Base-by-base conservation (phyloP, 2,888 invertebrate species). In the Drosophila formosana region DNA sequence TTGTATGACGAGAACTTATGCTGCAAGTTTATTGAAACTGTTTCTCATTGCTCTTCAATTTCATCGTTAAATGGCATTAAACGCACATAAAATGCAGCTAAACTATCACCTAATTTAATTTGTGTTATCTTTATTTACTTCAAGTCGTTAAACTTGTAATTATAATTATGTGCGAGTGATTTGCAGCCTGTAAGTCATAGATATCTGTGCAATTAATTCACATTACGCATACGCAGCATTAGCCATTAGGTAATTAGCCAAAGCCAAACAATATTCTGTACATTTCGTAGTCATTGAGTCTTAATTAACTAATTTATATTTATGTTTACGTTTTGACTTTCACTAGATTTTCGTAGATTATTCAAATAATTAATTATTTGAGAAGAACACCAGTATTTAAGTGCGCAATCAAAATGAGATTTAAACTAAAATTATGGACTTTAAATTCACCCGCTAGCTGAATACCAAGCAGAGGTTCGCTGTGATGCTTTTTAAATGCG, bases 221-320 rank as follows among this genome's bases (percentile, higher is more conserved):
- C 37, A 79, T 85, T 80, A 78, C 46, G 55, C 55, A 74, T 58
- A 66, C 66, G 77, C 55, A 57, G 61, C 68, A 56, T 64, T 32
- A 26, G 46, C 51, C 69, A 60, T 60, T 56, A 61, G 72, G 37
- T 49, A 71, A 73, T 76, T 60, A 60, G 66, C 60, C 9, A 57
- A 37, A 67, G 65, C 60, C 34, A 37, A 32, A 23, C 52, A 69
- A 60, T 78, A 65, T 62, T 78, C 65, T 52, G 63, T 75, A 58
- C 37, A 75, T 76, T 77, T 66, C 72, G 56, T 52, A 52, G 28
- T 66, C 66, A 81, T 69, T 81, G 49, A 49, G 26, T 45, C 52
- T 53, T 73, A 72, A 81, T 87, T 81, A 81, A 57, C 75, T 64
- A 53, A 66, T 55, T 68, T 56, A 66, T 63, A 72, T 60, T 65